Conservation (phyloP, 2,113 vertebrate genomes). For the Scatophagus argus region DNA sequence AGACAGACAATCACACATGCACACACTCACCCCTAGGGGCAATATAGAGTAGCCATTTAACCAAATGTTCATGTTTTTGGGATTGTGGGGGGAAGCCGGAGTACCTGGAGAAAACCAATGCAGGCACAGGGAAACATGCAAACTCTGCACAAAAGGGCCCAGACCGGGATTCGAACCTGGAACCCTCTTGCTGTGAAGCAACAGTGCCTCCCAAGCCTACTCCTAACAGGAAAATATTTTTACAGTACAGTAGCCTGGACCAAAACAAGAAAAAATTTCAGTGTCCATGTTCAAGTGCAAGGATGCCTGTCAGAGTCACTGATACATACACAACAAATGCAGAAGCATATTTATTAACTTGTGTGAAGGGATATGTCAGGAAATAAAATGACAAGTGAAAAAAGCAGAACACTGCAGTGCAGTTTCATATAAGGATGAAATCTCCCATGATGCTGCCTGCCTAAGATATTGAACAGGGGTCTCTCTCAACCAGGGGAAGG, state of each 20-base stretch:
- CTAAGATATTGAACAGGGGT: constrained; percentile 46
- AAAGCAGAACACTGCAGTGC: constrained; percentile 33
- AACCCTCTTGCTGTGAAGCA: no score
- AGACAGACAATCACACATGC: no score
- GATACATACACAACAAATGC: constrained; percentile 18
- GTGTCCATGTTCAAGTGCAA: background rate
- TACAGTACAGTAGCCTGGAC: background rate
- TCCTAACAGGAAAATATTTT: background rate
- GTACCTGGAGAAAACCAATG: no score
- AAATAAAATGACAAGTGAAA: constrained; percentile 54
- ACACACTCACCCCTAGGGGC: no score
- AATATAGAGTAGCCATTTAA: no score
- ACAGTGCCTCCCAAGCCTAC: no score
- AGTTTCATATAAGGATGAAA: constrained; percentile 34
- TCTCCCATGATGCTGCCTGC: constrained; percentile 39
- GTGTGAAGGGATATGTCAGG: constrained; percentile 26
- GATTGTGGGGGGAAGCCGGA: no score
- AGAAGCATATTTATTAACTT: constrained; percentile 49
- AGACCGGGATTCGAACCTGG: no score
- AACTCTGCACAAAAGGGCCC: no score
- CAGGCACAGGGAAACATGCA: no score
- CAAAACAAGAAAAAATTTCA: constrained; percentile 8
- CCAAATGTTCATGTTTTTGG: no score
- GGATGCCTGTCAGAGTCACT: constrained; percentile 4
- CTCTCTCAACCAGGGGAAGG: constrained; percentile 7